phyloP scores from a whole-genome alignment of 2,888 invertebrate species.

The Pseudanteris insignis region DNA sequence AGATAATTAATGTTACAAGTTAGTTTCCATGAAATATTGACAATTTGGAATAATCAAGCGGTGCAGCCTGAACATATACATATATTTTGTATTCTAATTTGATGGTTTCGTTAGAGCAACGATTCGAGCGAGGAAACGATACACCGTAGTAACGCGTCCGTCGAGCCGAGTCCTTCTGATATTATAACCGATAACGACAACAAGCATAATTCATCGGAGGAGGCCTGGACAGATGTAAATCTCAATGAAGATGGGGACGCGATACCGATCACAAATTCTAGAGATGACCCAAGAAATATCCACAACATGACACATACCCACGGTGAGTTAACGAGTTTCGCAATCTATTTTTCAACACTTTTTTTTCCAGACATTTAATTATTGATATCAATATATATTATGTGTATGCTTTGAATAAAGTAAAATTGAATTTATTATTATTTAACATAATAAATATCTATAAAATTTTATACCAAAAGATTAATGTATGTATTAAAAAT shows the following conservation, averaged over 20 bases:
- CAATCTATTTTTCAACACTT: constrained; percentile 14
- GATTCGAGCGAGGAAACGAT: constrained; percentile 81
- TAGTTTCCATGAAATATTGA: no score
- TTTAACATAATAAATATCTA: no score
- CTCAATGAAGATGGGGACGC: constrained; percentile 82
- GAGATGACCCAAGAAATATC: constrained; percentile 70
- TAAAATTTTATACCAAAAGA: no score
- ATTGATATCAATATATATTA: no score
- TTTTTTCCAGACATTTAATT: no score
- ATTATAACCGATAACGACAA: constrained; percentile 64
- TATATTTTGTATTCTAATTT: no score
- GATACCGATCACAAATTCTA: constrained; percentile 62
- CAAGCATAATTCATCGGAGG: constrained; percentile 71
- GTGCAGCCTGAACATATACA: no score
- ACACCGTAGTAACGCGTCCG: constrained; percentile 62
- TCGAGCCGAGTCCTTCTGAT: constrained; percentile 63
- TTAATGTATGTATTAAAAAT: no score
- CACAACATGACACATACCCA: constrained; percentile 71
- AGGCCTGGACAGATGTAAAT: constrained; percentile 94
- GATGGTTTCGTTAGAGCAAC: constrained; percentile 73
- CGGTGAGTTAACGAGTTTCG: constrained; percentile 50
- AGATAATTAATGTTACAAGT: no score
- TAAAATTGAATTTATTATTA: no score
- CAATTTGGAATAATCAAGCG: no score
- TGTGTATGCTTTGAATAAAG: no score